Conservation (phyloP, 2,113 vertebrate genomes). For the Budorcas taxicolor region DNA sequence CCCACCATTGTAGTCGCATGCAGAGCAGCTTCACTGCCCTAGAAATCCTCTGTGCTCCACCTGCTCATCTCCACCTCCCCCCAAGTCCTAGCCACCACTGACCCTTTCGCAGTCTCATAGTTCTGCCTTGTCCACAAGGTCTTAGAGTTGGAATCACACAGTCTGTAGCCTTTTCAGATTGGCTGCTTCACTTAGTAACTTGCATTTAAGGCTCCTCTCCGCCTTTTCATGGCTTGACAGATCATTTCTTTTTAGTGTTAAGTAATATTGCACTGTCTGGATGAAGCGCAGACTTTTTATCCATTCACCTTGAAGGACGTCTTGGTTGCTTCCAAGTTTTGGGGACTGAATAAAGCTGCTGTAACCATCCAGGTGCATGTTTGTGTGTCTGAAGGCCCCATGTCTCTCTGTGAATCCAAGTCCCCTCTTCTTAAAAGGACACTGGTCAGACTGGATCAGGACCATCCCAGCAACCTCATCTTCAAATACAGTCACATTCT, state of each 20-base stretch:
- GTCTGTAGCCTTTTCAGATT: background rate
- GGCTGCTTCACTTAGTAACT: background rate
- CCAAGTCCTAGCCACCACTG: background rate
- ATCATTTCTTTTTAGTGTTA: too few species aligned
- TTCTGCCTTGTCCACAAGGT: background rate
- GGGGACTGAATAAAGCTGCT: background rate
- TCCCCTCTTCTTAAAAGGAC: background rate
- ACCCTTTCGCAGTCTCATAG: too few species aligned
- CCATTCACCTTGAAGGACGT: background rate
- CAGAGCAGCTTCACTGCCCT: background rate
- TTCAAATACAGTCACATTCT: background rate
- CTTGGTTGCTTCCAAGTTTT: background rate
- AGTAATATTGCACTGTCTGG: background rate
- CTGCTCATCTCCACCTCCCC: accelerated
- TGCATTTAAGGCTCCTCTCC: background rate
- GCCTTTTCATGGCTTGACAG: background rate
- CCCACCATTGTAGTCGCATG: accelerated
- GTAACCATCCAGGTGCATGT: background rate
- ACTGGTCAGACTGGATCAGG: too few species aligned
- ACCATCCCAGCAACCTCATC: too few species aligned
- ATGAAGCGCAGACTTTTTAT: accelerated
- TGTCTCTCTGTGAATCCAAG: background rate
- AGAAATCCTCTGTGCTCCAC: too few species aligned
- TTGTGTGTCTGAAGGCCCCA: background rate
- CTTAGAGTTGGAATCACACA: background rate